Evolutionary conservation across 2,113 vertebrate species (phyloP), one percentile per base, ranked within the genome.

Genomic region (Nothobranchius kuhntae): DNA sequence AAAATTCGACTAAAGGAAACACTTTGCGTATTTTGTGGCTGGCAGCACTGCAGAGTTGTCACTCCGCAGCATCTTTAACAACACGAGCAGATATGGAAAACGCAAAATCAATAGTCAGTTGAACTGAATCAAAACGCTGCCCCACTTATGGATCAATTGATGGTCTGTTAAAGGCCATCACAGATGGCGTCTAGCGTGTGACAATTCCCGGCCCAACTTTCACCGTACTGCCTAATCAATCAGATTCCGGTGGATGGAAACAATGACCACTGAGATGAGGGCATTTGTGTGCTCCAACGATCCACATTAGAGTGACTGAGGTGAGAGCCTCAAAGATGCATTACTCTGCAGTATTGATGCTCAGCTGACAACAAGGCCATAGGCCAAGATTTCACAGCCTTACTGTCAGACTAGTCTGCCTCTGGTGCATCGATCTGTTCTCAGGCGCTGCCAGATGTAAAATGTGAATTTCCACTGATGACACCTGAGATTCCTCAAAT

Each of bases 141-240:
- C 81, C 81, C 53, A 84, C 80, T 88, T 89, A 70, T 67, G 81
- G 78, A 86, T 85, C 84, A 80, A 82, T 92, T 71, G 46, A 87
- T 88, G 82, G 56, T 66, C 73, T 69, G 75, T 42, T 73, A 75
- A 87, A 82, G 78, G 77, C 80, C 80, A 63, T 73, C 75, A 70
- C 61, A 67, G 57, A 75, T 54, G 58, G 71, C 73, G 53, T 82
- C 68, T 61, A 55, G 68, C 71, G 67, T 82, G 52, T 59, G 67
- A 67, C 82, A 86, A 77, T 80, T 80, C 80, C 74, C 78, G 66
- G 64, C 21, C 59, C 72, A 71, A 71, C 77, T 72, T 71, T 75
- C 75, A 82, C 66, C 26, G 8, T 15, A 53, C 68, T 48, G 48
- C 61, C 68, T 51, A 65, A 89, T 89, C 85, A 89, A 89, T 89